A percentile compares a stretch with the other conserved stretches of the same genome.
Conservation (phyloP, 2,888 invertebrate species). For the Morpho helenor region DNA sequence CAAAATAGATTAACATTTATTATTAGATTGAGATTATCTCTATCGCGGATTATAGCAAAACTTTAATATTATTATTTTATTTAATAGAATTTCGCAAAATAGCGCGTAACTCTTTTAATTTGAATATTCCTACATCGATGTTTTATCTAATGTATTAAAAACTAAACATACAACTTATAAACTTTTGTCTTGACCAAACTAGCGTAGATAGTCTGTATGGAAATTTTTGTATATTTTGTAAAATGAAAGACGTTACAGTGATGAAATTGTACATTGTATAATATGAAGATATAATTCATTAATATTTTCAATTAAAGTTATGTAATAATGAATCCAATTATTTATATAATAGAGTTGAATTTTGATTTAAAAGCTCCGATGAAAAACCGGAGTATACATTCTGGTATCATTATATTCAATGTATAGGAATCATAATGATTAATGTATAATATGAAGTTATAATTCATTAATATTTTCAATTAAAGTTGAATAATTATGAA, state of each 20-base stretch:
- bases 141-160: conserved; percentile 6
- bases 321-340: not conserved
- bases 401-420: too few species aligned
- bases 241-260: conserved; percentile 64
- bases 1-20: too few species aligned
- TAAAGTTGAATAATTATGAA: not conserved
- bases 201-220: conserved; percentile 27
- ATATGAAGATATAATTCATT: not conserved
- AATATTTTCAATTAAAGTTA: not conserved
- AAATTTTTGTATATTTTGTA: conserved; percentile 62
- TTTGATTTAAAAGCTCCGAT: too few species aligned
- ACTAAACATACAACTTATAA: conserved; percentile 9
- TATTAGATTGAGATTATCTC: too few species aligned
- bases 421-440: too few species aligned
- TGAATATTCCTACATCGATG: conserved; percentile 3
- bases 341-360: not conserved
- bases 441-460: not conserved
- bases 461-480: not conserved
- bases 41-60: too few species aligned
- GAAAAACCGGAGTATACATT: too few species aligned
- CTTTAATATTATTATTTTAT: too few species aligned
- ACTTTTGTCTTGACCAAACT: conserved; percentile 34
- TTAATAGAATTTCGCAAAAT: too few species aligned
- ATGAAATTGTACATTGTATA: conserved; percentile 34
- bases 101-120: too few species aligned